Evolutionary conservation across 2,113 vertebrate species (phyloP), one percentile per base, ranked within the genome.

Genomic region (Morphnarchus princeps): DNA sequence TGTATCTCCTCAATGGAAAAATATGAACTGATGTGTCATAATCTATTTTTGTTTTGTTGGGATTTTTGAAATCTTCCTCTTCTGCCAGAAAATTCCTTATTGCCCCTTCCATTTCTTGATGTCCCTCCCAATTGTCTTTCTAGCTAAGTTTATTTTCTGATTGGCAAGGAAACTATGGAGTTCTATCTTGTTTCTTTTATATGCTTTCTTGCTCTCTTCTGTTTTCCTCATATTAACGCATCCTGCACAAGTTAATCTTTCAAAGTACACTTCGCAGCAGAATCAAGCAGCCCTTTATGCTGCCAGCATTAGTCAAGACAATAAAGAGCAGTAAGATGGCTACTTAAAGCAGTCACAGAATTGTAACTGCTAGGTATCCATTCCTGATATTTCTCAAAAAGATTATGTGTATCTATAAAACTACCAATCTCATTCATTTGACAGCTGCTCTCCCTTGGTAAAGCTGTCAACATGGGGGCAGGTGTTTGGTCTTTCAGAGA

Each of bases 1-100:
- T 73, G 24, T 52, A 67, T 66, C 88, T 94, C 63, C 77, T 90
- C 91, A 95, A 96, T 92, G 85, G 92, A 94, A 97, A 96, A 94
- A 88, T 26, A 73, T 57, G 84, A 96, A 82, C 89, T 47, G 62
- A 86, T 71, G 67, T 84, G 89, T 95, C 91, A 93, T 43, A 52
- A 74, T 69, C 91, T 89, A 87, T 85, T 95, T 95, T 89, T 89
- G 71, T 70, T 96, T 91, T 89, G 73, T 62, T 93, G 66, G 22
- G 40, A 78, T 61, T 94, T 92, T 95, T 89, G 15, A 54, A 74
- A 70, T 47, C 88, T 78, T 67, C 40, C 43, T 69, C 55, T 82
- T 86, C 73, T 87, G 91, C 49, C 86, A 95, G 82, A 96, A 90
- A 92, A 93, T 59, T 90, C 50, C 57, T 78, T 79, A 79, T 40